These are phyloP conservation scores for Penelope pileata DNA, from an alignment of 2,113 vertebrate genomes.

Conservation along the genomic window DNA sequence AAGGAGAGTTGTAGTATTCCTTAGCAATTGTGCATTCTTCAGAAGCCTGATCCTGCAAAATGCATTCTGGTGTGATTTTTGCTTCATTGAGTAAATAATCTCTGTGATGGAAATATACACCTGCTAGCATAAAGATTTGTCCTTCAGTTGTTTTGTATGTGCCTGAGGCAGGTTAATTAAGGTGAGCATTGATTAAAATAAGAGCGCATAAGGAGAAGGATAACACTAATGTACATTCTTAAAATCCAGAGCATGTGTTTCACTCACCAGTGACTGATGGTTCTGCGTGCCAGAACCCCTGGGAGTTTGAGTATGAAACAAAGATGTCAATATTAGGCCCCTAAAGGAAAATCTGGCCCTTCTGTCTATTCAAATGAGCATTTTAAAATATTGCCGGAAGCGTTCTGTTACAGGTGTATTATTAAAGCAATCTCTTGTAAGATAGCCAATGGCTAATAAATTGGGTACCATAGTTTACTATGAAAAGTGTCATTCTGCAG, in stretches of 20 bases:
- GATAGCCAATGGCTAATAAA: constrained; percentile 32
- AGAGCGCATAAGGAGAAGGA: too few species aligned
- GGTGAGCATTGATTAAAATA: background rate
- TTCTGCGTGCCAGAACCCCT: background rate
- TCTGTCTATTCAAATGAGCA: constrained; percentile 46
- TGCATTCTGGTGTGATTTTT: background rate
- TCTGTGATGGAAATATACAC: background rate
- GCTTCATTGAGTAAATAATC: background rate
- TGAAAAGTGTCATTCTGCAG: background rate
- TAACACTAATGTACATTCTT: background rate
- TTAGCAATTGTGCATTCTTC: background rate
- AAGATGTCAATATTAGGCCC: constrained; percentile 35
- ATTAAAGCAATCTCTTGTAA: constrained; percentile 40
- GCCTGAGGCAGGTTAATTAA: background rate
- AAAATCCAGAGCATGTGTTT: background rate
- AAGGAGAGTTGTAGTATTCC: background rate
- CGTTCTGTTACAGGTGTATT: constrained; percentile 25
- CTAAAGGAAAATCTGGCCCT: constrained; percentile 4
- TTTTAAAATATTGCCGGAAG: constrained; percentile 36
- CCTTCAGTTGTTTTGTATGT: background rate
- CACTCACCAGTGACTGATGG: background rate
- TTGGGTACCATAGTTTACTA: background rate
- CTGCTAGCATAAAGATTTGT: background rate
- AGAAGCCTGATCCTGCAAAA: background rate
- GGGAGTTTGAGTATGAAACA: background rate